These are phyloP conservation scores for Drosophila busckii DNA, from an alignment of 1,140 invertebrate species.

Conservation along the genomic window DNA sequence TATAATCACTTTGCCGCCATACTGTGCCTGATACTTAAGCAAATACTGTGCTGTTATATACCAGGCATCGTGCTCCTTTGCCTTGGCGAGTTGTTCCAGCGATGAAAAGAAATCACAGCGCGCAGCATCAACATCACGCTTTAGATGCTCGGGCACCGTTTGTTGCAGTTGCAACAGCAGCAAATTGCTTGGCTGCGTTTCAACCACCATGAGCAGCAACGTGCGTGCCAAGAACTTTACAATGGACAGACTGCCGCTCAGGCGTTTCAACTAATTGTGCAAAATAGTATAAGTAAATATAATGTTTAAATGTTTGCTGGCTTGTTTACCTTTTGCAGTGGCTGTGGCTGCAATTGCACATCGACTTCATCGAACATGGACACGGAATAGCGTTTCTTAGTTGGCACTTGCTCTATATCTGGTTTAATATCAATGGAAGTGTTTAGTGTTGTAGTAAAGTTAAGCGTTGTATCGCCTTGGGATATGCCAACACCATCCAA, in stretches of 20 bases:
- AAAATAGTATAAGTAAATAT: not conserved
- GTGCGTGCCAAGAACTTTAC: conserved; percentile 65
- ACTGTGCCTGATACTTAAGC: conserved; percentile 56
- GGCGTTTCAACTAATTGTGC: conserved; percentile 30
- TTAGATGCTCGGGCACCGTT: conserved; percentile 27
- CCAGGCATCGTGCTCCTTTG: conserved; percentile 65
- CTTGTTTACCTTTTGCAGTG: conserved; percentile 40
- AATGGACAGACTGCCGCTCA: conserved; percentile 39
- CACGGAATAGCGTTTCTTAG: conserved; percentile 60
- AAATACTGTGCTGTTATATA: conserved; percentile 69
- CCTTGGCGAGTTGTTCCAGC: conserved; percentile 62
- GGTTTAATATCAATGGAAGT: conserved; percentile 40
- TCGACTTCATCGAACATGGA: conserved; percentile 72
- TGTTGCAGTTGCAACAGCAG: conserved; percentile 43
- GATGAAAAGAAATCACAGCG: conserved; percentile 63
- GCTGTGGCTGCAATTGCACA: conserved; percentile 42
- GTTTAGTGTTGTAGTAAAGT: conserved; percentile 57
- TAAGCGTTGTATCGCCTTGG: conserved; percentile 50
- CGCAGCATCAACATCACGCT: conserved; percentile 49
- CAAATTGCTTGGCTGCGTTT: conserved; percentile 42
- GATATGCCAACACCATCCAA: conserved; percentile 42
- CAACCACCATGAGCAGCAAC: conserved; percentile 52
- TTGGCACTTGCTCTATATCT: not conserved
- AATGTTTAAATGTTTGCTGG: not conserved
- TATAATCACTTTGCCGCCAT: conserved; percentile 53